A percentile compares a stretch with the other conserved stretches of the same genome.
phyloP scores from a whole-genome alignment of 2,113 vertebrate genomes.

The Lagopus muta region DNA sequence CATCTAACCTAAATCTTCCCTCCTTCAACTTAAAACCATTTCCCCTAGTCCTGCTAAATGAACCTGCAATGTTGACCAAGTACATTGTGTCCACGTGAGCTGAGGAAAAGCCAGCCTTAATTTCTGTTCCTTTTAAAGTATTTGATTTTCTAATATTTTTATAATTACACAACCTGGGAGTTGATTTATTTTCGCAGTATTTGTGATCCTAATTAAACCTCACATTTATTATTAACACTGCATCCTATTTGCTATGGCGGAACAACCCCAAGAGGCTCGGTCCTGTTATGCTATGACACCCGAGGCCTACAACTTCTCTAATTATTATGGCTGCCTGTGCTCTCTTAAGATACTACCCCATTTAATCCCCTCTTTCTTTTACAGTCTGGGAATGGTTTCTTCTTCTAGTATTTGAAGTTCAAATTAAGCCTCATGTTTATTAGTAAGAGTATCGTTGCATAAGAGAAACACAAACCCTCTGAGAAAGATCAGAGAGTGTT shows the following conservation, averaged over 20 bases:
- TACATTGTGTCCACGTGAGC: neutral
- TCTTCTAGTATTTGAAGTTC: slow-evolving; percentile 63
- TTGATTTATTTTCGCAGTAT: slow-evolving; percentile 40
- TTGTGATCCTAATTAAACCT: slow-evolving; percentile 69
- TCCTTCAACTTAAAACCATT: too few relatives aligned
- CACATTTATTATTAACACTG: slow-evolving; percentile 65
- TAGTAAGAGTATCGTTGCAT: neutral
- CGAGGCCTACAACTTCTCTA: slow-evolving; percentile 36
- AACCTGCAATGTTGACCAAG: neutral
- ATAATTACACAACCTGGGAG: slow-evolving; percentile 55
- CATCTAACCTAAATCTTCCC: too few relatives aligned
- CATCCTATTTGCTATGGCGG: slow-evolving; percentile 23
- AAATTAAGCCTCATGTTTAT: slow-evolving; percentile 67
- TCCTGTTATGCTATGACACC: slow-evolving; percentile 39
- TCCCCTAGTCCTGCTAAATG: too few relatives aligned
- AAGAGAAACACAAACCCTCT: neutral
- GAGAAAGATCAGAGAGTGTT: slow-evolving; percentile 39
- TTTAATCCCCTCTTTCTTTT: slow-evolving; percentile 44
- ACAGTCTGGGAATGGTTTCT: slow-evolving; percentile 17
- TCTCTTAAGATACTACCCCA: slow-evolving; percentile 26
- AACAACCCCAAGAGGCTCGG: neutral
- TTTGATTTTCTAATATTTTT: slow-evolving; percentile 41
- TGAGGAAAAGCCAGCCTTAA: rapidly evolving
- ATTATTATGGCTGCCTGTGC: slow-evolving; percentile 48
- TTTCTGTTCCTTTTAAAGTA: slow-evolving; percentile 15